Conservation (phyloP, 1,140 invertebrate species). For the Drosophila repletoides region DNA sequence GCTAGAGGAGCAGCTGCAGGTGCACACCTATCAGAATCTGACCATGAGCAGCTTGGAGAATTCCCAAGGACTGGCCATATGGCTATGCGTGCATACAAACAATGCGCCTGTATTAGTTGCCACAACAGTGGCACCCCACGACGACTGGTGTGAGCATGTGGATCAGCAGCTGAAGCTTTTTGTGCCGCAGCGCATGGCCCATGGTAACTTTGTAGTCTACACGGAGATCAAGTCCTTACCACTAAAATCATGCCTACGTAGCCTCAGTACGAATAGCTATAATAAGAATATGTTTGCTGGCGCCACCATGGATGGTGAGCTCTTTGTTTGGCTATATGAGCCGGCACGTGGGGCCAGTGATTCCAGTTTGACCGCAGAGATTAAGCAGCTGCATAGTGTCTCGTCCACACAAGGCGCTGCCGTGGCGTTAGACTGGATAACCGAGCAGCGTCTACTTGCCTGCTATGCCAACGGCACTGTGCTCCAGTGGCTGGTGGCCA, state of each 20-base stretch:
- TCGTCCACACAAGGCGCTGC: constrained; percentile 60
- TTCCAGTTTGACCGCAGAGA: constrained; percentile 43
- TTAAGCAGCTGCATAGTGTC: constrained; percentile 54
- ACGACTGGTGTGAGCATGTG: constrained; percentile 80
- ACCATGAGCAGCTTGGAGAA: constrained; percentile 48
- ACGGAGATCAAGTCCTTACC: constrained; percentile 51
- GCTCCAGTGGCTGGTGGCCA: constrained; percentile 56
- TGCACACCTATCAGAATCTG: constrained; percentile 71
- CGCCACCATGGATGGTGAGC: constrained; percentile 71
- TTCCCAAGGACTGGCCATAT: constrained; percentile 68
- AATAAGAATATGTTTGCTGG: constrained; percentile 76
- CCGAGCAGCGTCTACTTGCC: constrained; percentile 60
- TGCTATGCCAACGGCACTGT: constrained; percentile 70
- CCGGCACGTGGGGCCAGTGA: constrained; percentile 25
- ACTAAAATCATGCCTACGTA: constrained; percentile 67
- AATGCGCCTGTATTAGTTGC: constrained; percentile 70
- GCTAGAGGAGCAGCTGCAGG: constrained; percentile 54
- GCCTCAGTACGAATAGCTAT: constrained; percentile 63
- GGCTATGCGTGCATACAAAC: constrained; percentile 75
- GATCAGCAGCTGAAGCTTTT: constrained; percentile 66
- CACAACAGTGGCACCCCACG: constrained; percentile 67
- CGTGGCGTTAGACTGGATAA: constrained; percentile 66
- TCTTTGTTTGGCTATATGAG: constrained; percentile 68
- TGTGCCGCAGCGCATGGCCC: constrained; percentile 63
- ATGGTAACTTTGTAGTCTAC: constrained; percentile 58